Evolutionary conservation across 1,140 invertebrate genomes (phyloP), one percentile per base, ranked within the genome.

Genomic region (Drosophila erecta): DNA sequence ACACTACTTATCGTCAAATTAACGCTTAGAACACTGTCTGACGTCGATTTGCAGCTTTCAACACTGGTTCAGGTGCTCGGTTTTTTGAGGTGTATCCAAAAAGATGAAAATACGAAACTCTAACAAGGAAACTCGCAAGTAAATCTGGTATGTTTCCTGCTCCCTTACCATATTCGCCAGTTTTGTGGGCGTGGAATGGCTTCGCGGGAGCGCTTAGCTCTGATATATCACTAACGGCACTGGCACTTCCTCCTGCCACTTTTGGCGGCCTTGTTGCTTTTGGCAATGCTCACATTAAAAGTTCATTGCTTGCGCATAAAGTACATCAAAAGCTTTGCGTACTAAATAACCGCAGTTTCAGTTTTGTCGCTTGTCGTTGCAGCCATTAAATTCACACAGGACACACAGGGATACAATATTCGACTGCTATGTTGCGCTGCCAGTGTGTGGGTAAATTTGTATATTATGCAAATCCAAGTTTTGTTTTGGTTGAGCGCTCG

Each of bases 241-340:
- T 64, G 58, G 46, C 43, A 41, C 69, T 80, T 66, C 59, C 58
- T 58, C 43, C 27, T 50, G 15, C 30, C 50, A 38, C 50, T 79
- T 43, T 55, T 69, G 50, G 14, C 53, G 35, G 58, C 60, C 64
- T 66, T 56, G 50, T 62, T 86, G 67, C 59, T 86, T 75, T 76
- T 76, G 79, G 81, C 55, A 58, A 54, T 86, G 78, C 77, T 75
- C 83, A 84, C 81, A 87, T 87, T 87, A 87, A 87, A 87, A 87
- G 83, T 89, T 87, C 84, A 87, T 86, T 87, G 83, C 83, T 86
- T 86, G 83, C 79, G 79, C 83, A 86, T 86, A 86, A 86, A 86
- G 83, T 81, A 87, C 83, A 87, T 79, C 83, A 87, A 87, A 87
- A 76, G 79, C 79, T 81, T 65, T 76, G 81, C 77, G 71, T 89